Base-by-base conservation (phyloP, 2,113 vertebrate species). In the Climacteris rufus region DNA sequence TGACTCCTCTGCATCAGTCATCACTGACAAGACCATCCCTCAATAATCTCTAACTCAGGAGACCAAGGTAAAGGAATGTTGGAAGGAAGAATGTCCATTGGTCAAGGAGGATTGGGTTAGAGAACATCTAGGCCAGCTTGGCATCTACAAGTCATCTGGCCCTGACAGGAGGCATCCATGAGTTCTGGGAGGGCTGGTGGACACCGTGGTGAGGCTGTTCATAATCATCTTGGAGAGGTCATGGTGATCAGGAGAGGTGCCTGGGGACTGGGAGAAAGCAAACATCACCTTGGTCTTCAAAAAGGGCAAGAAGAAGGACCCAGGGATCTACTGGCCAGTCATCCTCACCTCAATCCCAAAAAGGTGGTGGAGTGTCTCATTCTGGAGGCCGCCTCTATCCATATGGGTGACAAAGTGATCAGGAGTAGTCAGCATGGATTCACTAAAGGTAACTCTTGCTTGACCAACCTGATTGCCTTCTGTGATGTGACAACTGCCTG, bases 291-390 rank as follows among this genome's bases (percentile, higher is more conserved):
- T 35, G 31, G 27, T 44, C 50, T 88, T 80, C 37, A 50, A 22
- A 47, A 50, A 27, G 4, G 20, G 15, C 14, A 40, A 47, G 49
- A 71, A n/a, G 0, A 0, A 54, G 16, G n/a, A 61, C 10, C 7
- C 56, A 70, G 27, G 13, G 28, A 20, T 11, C 40, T 63, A 7
- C 20, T 40, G 30, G 19, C n/a, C 74, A 21, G 35, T 31, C 9
- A 57, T 35, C 9, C 21, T 64, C 57, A 64, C 57, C 24, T 54
- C 50, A 64, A 0, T 64, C 35, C 50, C 30, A 50, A 35, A 27
- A 50, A 57, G 3, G 31, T 42, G 50, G 10, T 22, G 17, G 76
- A 88, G 31, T 5, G 3, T 30, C 42, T 64, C 35, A 17, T 63
- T 79, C 57, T 71, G 49, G 57, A 49, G 45, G 21, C 10, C 24